phyloP scores from a whole-genome alignment of 2,113 vertebrate genomes.

The Clupea harengus region DNA sequence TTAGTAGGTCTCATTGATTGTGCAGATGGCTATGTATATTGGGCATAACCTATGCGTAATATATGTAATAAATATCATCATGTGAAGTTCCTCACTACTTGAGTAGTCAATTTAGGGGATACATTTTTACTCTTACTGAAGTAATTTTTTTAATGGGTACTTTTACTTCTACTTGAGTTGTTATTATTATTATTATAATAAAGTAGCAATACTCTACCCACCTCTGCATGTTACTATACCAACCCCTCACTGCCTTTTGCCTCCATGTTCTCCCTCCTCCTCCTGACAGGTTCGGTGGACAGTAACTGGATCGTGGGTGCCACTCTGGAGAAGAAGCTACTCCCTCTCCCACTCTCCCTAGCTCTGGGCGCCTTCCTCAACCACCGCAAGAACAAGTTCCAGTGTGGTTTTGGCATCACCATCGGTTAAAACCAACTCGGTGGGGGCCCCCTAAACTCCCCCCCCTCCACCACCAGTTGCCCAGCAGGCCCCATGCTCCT shows the following conservation, averaged over 20 bases:
- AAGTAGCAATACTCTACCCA: too few species aligned
- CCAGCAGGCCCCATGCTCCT: not conserved
- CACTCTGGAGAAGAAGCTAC: conserved; percentile 87
- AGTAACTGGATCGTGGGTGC: conserved; percentile 90
- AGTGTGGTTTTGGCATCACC: conserved; percentile 86
- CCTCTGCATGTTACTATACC: not conserved
- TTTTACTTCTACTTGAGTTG: too few species aligned
- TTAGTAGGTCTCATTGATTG: too few species aligned
- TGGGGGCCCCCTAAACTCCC: conserved; percentile 38
- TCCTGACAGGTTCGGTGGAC: conserved; percentile 77
- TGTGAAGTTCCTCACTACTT: too few species aligned
- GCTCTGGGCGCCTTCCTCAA: conserved; percentile 88
- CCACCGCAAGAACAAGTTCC: conserved; percentile 90
- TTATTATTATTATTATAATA: too few species aligned
- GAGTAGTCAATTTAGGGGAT: too few species aligned
- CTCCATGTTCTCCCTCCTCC: not conserved
- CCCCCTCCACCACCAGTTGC: not conserved
- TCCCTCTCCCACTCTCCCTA: conserved; percentile 82
- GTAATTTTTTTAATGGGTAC: too few species aligned
- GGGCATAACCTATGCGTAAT: too few species aligned
- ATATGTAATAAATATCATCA: too few species aligned
- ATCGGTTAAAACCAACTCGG: conserved; percentile 74
- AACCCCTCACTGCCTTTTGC: not conserved
- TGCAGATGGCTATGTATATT: too few species aligned
- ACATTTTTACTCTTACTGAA: too few species aligned